Percentiles rank a stretch among this genome's conserved stretches.
phyloP scores from a whole-genome alignment of 2,113 vertebrate species.

The Lepidothrix coronata region DNA sequence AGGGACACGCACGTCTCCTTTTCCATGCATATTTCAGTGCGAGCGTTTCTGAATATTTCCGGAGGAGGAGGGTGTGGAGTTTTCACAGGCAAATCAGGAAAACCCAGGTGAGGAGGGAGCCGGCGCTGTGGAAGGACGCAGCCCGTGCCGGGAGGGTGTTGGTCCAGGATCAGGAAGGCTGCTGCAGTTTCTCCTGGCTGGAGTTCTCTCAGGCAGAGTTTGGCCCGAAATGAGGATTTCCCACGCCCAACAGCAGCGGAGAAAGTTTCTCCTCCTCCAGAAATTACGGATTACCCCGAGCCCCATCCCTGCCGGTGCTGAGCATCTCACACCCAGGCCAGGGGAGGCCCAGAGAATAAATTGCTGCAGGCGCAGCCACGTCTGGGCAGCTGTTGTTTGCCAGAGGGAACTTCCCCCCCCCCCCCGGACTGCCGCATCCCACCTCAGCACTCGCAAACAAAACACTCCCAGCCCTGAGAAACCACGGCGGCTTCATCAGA shows the following conservation, averaged over 20 bases:
- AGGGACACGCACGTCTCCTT: background rate
- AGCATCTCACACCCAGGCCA: background rate
- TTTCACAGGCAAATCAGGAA: constrained; percentile 49
- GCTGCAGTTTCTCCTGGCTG: constrained; percentile 1
- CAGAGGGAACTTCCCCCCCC: background rate
- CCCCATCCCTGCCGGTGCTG: background rate
- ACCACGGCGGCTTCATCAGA: background rate
- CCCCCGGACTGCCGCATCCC: background rate
- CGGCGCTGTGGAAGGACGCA: background rate
- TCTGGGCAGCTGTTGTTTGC: background rate
- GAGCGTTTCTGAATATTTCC: background rate
- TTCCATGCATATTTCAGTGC: background rate
- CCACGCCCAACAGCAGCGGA: background rate
- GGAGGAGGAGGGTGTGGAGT: constrained; percentile 39
- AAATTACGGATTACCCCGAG: background rate
- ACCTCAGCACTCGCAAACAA: background rate
- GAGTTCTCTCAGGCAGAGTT: background rate
- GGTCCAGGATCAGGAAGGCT: background rate
- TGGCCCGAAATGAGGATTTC: background rate
- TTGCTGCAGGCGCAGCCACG: background rate
- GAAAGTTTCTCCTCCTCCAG: background rate
- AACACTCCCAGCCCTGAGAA: background rate
- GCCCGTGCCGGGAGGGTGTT: background rate
- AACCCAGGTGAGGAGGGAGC: background rate
- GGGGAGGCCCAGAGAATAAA: background rate